Evolutionary conservation across 2,113 vertebrate species (phyloP), one percentile per base, ranked within the genome.

Genomic region (Chaetura pelagica): DNA sequence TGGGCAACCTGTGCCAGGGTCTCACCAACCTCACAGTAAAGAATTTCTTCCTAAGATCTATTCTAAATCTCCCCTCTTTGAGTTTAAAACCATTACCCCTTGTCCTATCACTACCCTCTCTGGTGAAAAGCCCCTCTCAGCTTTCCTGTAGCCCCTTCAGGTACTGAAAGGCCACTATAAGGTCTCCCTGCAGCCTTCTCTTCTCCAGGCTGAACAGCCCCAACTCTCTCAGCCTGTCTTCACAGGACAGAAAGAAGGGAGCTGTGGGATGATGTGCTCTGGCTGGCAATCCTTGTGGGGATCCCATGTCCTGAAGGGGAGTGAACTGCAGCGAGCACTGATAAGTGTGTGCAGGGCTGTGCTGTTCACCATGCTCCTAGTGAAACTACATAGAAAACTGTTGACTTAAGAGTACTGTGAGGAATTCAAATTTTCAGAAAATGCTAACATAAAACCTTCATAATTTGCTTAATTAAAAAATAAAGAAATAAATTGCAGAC

Each of bases 351-450:
- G 38, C 17, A 8, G 82, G 4, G 40, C n/a, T 61, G 55, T 5
- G 21, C 34, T 0, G 0, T 55, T 64, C 13, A 11, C 38, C 2
- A 1, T 38, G 38, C 24, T 72, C 44, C 59, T 34, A 59, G 9
- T 48, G 59, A 57, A 68, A 68, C 32, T 35, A 49, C 24, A 61
- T n/a, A 74, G 46, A 74, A 74, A 61, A 85, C 30, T 24, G 9
- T 12, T 52, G 15, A 44, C 20, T 71, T 42, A 9, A 46, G 15
- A 75, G 30, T 35, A 57, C 14, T 38, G 5, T 44, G 26, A 75
- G 32, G 44, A 57, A 46, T 46, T 46, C 34, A 72, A 29, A 67
- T 58, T 72, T 79, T 75, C 35, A 71, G 13, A 58, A 86, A 71
- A 83, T 38, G 6, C 6, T 68, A 57, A 51, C 17, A 21, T n/a